A percentile compares a stretch with the other conserved stretches of the same genome.
Evolutionary conservation across 2,888 invertebrate species (phyloP).

Genomic region (Caenorhabditis angaria): DNA sequence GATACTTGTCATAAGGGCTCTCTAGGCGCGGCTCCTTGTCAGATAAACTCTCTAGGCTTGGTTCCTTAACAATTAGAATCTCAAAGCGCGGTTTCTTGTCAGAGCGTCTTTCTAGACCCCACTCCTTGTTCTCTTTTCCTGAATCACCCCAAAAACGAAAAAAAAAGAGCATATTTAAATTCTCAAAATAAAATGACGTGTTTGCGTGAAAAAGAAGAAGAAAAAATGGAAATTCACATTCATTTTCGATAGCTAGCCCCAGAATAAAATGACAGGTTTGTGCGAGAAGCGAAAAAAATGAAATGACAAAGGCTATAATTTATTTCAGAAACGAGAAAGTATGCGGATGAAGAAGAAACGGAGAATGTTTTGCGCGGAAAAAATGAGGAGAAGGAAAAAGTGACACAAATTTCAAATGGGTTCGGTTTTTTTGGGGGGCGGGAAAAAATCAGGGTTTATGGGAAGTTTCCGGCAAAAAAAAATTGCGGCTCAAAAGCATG

Average conservation of each 20-base stretch:
- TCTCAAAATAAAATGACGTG: not conserved
- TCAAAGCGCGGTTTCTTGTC: no score
- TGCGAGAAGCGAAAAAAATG: slow-evolving; percentile 14
- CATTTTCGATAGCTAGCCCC: not conserved
- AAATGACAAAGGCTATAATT: not conserved
- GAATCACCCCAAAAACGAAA: slow-evolving; percentile 3
- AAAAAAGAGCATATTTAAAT: no score
- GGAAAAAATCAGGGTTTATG: no score
- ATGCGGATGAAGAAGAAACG: not conserved
- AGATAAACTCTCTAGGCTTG: no score
- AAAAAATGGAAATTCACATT: not conserved
- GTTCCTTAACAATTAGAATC: no score
- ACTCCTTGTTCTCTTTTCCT: not conserved
- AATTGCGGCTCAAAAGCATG: no score
- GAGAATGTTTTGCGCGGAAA: not conserved
- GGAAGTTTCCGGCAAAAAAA: not conserved
- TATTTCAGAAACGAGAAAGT: not conserved
- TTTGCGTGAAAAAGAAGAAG: not conserved
- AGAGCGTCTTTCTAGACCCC: no score
- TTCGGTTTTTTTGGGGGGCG: no score
- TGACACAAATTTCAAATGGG: not conserved
- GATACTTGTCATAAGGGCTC: no score
- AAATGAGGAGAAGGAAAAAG: not conserved
- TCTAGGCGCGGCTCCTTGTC: no score
- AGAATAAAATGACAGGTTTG: not conserved